Evolutionary conservation across 2,888 invertebrate genomes (phyloP), one percentile per base, ranked within the genome.

Genomic region (Dione juno): DNA sequence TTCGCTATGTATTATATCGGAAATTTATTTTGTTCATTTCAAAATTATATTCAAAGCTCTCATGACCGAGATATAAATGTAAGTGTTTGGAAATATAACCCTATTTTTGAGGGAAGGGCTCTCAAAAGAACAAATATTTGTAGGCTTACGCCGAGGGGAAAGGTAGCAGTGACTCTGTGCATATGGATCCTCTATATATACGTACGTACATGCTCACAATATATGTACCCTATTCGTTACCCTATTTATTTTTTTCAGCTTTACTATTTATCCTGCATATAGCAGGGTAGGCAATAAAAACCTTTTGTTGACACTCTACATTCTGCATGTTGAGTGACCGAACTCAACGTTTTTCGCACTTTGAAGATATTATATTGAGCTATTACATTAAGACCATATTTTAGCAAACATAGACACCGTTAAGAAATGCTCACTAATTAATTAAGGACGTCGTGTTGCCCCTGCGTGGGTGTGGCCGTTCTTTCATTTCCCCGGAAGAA

Each of bases 351-450:
- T n/a, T n/a, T n/a, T n/a, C 9, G 9, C 16, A 37, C 14, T 58
- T 13, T 10, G 6, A 59, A 28, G 0, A 43, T 45, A 45, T n/a
- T n/a, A n/a, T 16, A 13, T 13, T n/a, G 8, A n/a, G 6, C 8
- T 43, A 64, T 50, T 13, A 63, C n/a, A 40, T 13, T 6, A 54
- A 40, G 8, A 16, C 35, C 37, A 57, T 11, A 57, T 57, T 57
- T 57, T 7, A 40, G 79, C 78, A 76, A 78, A 78, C 77, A 78
- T 81, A 83, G 77, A 85, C 84, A 83, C 84, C 83, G 86, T 85
- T 85, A 84, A 84, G 85, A 86, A 87, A 88, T 83, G 79, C 76
- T 82, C 81, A 76, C 81, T 88, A 89, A 90, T 91, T 90, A 91
- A 90, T 89, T 89, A 89, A 82, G 80, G 84, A 73, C 81, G 80